A percentile compares a stretch with the other conserved stretches of the same genome.
Conservation (phyloP, 2,113 vertebrate genomes). For the Dasyprocta punctata region DNA sequence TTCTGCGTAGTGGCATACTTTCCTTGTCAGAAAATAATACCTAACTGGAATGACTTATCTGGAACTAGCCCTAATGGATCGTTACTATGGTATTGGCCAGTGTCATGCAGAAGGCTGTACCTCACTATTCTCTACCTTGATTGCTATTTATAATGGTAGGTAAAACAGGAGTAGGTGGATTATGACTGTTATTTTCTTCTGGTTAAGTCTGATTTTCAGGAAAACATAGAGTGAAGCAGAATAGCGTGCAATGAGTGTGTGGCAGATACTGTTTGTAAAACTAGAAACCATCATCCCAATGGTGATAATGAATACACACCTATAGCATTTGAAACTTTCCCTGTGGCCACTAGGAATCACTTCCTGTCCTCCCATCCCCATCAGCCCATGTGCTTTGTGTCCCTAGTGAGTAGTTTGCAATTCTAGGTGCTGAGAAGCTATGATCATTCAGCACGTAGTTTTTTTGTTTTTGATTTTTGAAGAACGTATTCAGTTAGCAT, state of each 20-base stretch:
- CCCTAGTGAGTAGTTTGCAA: neutral
- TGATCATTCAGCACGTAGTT: neutral
- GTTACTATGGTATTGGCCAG: neutral
- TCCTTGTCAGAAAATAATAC: neutral
- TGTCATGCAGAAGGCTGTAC: neutral
- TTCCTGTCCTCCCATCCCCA: neutral
- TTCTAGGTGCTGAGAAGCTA: neutral
- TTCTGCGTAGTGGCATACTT: neutral
- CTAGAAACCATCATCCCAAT: neutral
- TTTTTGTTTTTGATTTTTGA: neutral
- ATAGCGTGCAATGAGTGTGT: neutral
- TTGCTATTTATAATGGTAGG: neutral
- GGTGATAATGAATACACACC: neutral
- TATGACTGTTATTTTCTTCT: neutral
- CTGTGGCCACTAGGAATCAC: neutral
- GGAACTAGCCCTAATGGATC: neutral
- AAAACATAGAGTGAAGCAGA: neutral
- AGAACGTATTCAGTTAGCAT: neutral
- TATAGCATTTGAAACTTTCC: neutral
- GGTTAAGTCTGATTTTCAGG: neutral
- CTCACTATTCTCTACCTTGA: neutral
- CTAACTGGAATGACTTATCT: neutral
- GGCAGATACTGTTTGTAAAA: neutral
- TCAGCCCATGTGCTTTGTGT: neutral
- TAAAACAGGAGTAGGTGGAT: neutral